Evolutionary conservation across 2,888 invertebrate genomes (phyloP), one percentile per base, ranked within the genome.

Genomic region (Drosophila greeni): DNA sequence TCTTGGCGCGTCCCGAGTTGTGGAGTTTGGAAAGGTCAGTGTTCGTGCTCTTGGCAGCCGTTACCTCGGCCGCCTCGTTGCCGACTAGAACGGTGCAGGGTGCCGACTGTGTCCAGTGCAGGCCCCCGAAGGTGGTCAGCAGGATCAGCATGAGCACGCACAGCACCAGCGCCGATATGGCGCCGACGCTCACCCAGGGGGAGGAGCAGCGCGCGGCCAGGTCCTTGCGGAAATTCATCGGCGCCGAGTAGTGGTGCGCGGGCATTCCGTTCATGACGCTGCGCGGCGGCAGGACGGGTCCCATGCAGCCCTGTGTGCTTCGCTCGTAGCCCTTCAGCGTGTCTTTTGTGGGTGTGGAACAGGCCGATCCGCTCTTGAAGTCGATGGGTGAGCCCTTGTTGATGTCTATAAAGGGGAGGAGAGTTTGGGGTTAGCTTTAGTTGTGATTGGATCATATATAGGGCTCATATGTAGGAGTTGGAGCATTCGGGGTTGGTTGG

Each of bases 111-210:
- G 95, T 94, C 94, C 94, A 95, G 89, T 94, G 94, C 85, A 95
- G 91, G 83, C 95, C 92, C 90, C 94, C 95, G 84, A 95, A 94
- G 74, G 94, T 95, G 91, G 95, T 94, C 90, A 97, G 93, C 90
- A 96, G 96, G 78, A 94, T 93, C 77, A 96, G 91, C 75, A 95
- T 94, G 75, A 95, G 94, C 86, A 94, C 92, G 81, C 97, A 91
- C 85, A 95, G 92, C 82, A 95, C 92, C 82, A 95, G 93, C 82
- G 96, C 91, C 89, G 95, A 92, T 87, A 96, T 94, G 88, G 96
- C 94, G 77, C 94, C 93, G 87, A 97, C 94, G 73, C 97, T 96
- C 78, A 96, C 93, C 90, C 97, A 95, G 89, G 95, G 95, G 95
- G 97, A 97, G 72, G 95, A 95, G 90, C 97, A 97, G 85, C 92